These are phyloP conservation scores for Brachirus orientalis DNA, from an alignment of 2,113 vertebrate genomes.

Conservation along the genomic window DNA sequence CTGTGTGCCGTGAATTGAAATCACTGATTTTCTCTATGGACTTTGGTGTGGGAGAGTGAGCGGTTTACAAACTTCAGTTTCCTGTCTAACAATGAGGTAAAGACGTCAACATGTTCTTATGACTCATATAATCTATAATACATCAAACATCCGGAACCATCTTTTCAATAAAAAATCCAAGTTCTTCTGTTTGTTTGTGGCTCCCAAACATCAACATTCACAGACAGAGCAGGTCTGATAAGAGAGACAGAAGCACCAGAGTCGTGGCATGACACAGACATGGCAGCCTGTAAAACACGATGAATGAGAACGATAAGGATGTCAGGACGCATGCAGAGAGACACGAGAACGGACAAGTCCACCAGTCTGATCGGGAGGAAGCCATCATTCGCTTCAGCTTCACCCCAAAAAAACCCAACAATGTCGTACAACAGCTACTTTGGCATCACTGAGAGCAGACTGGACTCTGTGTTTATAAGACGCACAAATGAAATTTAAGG, in stretches of 20 bases:
- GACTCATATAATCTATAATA: not conserved
- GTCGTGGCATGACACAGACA: not conserved
- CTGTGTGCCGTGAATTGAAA: not conserved
- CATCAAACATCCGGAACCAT: no score
- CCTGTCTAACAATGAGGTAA: no score
- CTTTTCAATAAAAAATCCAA: no score
- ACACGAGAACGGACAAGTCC: not conserved
- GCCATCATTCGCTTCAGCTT: no score
- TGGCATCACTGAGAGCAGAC: no score
- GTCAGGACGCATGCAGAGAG: not conserved
- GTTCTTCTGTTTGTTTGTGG: not conserved
- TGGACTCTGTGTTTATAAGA: no score
- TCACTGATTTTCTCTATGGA: not conserved
- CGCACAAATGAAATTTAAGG: no score
- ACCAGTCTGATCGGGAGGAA: not conserved
- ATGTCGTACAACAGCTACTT: no score
- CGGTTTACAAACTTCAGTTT: no score
- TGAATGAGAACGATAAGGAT: not conserved
- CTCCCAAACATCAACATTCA: not conserved
- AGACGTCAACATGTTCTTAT: no score
- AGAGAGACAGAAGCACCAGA: not conserved
- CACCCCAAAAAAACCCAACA: no score
- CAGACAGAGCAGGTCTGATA: conserved; percentile 3
- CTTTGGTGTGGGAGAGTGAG: no score
- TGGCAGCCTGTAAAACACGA: not conserved